These are phyloP conservation scores for Chydorus sphaericus DNA, from an alignment of 2,888 invertebrate species.

Conservation along the genomic window DNA sequence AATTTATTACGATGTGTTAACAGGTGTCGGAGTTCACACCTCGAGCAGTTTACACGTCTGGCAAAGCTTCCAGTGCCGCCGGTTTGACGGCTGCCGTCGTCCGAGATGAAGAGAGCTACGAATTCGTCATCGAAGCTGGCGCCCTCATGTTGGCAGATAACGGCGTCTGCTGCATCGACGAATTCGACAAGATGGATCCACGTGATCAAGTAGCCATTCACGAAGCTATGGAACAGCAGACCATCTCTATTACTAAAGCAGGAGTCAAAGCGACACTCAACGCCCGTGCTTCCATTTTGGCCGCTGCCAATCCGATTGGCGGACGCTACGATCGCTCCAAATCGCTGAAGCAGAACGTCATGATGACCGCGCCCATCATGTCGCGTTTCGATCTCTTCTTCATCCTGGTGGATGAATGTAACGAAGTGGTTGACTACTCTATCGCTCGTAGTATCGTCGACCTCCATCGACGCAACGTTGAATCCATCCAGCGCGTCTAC, in stretches of 20 bases:
- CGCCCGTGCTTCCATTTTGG: slow-evolving; percentile 91
- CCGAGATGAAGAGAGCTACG: slow-evolving; percentile 89
- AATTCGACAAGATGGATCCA: slow-evolving; percentile 99
- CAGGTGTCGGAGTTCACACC: slow-evolving; percentile 78
- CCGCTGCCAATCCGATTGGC: slow-evolving; percentile 96
- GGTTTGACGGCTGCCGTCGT: slow-evolving; percentile 98
- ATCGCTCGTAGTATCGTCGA: slow-evolving; percentile 93
- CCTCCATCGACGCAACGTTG: slow-evolving; percentile 72
- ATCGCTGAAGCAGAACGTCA: slow-evolving; percentile 85
- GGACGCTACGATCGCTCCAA: slow-evolving; percentile 90
- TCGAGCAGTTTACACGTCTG: slow-evolving; percentile 93
- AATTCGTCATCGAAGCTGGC: slow-evolving; percentile 99
- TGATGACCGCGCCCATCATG: slow-evolving; percentile 92
- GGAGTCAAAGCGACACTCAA: slow-evolving; percentile 94
- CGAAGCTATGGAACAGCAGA: slow-evolving; percentile 99
- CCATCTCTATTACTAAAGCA: slow-evolving; percentile 95
- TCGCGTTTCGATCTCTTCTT: slow-evolving; percentile 98
- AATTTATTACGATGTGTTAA: slow-evolving; percentile 1
- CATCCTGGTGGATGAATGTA: slow-evolving; percentile 92
- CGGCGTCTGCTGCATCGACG: slow-evolving; percentile 96
- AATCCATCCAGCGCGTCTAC: slow-evolving; percentile 64
- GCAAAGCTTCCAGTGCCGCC: slow-evolving; percentile 94
- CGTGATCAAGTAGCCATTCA: slow-evolving; percentile 98
- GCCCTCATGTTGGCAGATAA: slow-evolving; percentile 98
- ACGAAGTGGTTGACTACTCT: slow-evolving; percentile 85